Evolutionary conservation across 2,888 invertebrate genomes (phyloP).

Genomic region (Hypomecis atomaria): DNA sequence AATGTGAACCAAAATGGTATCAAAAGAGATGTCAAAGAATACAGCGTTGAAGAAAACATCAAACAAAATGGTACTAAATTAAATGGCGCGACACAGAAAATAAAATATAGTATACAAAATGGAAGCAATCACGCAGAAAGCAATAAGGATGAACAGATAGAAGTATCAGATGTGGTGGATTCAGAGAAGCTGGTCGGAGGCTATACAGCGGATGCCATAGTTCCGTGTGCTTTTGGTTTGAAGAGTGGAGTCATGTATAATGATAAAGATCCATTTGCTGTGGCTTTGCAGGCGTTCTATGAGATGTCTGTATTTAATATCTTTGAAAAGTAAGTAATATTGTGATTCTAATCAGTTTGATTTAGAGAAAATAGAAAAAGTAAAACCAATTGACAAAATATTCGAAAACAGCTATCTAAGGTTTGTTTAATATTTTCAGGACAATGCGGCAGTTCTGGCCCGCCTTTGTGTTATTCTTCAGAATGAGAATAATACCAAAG

Average conservation of each 20-base stretch:
- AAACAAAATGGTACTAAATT: conserved; percentile 4
- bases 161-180: conserved; percentile 54
- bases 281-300: conserved; percentile 76
- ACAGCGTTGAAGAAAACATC: too few species aligned
- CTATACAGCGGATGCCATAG: conserved; percentile 79
- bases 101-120: not conserved
- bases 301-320: conserved; percentile 73
- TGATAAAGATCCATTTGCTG: conserved; percentile 73
- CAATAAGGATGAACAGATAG: conserved; percentile 22
- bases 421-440: conserved; percentile 57
- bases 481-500: conserved; percentile 78
- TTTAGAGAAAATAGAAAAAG: too few species aligned
- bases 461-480: conserved; percentile 75
- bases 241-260: conserved; percentile 77
- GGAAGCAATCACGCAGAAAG: conserved; percentile 21
- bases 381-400: too few species aligned
- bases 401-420: too few species aligned
- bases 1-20: conserved; percentile 8
- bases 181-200: conserved; percentile 75
- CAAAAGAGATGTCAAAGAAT: not conserved
- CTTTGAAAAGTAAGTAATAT: conserved; percentile 75
- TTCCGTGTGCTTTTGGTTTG: conserved; percentile 78
- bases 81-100: conserved; percentile 13
- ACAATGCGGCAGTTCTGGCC: conserved; percentile 81
- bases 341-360: not conserved